These are phyloP conservation scores for Haliclystus octoradiatus DNA, from an alignment of 30 jellyfish, hydroid and myxozoan species.

Conservation along the genomic window DNA sequence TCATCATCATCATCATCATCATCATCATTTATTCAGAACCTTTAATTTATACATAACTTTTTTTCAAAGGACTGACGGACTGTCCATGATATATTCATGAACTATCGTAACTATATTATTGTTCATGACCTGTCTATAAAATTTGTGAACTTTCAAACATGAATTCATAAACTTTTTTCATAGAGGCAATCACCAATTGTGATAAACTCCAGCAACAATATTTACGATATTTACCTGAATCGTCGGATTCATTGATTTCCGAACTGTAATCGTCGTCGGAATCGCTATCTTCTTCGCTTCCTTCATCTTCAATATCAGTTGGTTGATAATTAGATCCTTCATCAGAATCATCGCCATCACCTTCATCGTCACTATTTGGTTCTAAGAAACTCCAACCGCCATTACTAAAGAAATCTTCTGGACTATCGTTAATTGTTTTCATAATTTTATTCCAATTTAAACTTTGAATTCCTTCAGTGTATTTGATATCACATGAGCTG, in stretches of 20 bases:
- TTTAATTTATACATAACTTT: no score
- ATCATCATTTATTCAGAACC: no score
- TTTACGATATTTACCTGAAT: slow-evolving; percentile 43
- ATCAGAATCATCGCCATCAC: slow-evolving; percentile 61
- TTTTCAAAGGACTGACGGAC: no score
- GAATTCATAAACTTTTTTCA: no score
- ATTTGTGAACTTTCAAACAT: no score
- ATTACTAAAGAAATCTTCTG: slow-evolving; percentile 96
- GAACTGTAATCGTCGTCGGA: slow-evolving; percentile 85
- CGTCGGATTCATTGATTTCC: slow-evolving; percentile 58
- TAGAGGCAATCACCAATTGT: not conserved
- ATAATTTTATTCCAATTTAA: slow-evolving; percentile 96
- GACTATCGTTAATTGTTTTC: slow-evolving; percentile 97
- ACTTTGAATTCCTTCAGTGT: slow-evolving; percentile 99
- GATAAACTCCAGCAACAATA: not conserved
- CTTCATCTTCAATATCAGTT: slow-evolving; percentile 48
- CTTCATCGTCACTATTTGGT: slow-evolving; percentile 79
- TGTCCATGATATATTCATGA: no score
- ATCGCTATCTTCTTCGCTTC: slow-evolving; percentile 48
- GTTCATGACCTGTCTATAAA: no score
- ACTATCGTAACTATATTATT: no score
- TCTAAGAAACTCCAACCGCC: slow-evolving; percentile 99
- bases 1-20: no score
- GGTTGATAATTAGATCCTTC: slow-evolving; percentile 94
- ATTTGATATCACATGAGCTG: slow-evolving; percentile 96